Conservation (phyloP, 2,113 vertebrate species). For the Picathartes gymnocephalus region DNA sequence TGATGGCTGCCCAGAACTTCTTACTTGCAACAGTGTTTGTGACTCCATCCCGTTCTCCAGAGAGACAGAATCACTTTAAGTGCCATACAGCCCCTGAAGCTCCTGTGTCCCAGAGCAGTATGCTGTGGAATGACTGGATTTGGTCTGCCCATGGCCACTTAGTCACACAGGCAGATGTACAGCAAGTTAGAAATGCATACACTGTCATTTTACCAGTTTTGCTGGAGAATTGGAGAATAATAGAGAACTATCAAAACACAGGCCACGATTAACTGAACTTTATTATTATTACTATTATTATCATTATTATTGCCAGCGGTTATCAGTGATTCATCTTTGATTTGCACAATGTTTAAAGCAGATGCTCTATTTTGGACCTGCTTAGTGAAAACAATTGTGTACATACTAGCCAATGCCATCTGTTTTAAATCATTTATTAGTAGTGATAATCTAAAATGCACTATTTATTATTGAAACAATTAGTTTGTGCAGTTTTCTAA, state of each 20-base stretch:
- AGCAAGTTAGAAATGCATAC: not conserved
- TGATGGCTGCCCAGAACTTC: accelerated
- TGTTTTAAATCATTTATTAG: not conserved
- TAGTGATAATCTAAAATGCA: not conserved
- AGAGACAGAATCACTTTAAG: not conserved
- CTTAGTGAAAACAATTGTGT: not conserved
- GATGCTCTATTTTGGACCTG: not conserved
- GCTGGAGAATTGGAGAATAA: not conserved
- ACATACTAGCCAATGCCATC: not conserved
- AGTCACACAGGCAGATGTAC: not conserved
- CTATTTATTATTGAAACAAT: not conserved
- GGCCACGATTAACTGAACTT: not conserved
- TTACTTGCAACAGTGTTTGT: not conserved
- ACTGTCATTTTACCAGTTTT: not conserved
- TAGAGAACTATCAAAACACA: not conserved
- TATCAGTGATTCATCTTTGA: not conserved
- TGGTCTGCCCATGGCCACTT: not conserved
- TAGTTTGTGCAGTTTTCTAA: not conserved
- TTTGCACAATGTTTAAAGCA: not conserved
- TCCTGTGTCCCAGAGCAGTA: not conserved
- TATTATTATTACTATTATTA: not conserved
- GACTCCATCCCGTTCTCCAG: not conserved
- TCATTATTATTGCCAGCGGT: not conserved
- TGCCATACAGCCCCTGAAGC: not conserved
- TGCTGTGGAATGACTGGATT: not conserved